Evolutionary conservation across 2,797 vertebrate genomes (phyloP).

Genomic region (Crypturellus tataupa): DNA sequence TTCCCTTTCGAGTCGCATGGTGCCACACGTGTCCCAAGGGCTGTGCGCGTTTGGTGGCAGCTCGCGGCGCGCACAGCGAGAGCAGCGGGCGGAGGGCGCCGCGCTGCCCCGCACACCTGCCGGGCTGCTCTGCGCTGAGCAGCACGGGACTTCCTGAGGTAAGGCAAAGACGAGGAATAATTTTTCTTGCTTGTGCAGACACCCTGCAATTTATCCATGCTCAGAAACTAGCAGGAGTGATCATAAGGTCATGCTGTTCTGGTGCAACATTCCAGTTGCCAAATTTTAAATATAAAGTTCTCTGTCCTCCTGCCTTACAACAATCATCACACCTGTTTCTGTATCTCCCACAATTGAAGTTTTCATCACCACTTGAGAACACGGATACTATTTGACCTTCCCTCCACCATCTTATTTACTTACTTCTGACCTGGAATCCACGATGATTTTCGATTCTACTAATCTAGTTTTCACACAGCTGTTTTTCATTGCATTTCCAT

Average conservation of each 20-base stretch:
- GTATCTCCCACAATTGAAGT: conserved; percentile 72
- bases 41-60: background rate
- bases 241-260: background rate
- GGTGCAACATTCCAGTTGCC: background rate
- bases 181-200: background rate
- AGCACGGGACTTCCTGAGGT: background rate
- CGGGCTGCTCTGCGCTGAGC: background rate
- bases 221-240: background rate
- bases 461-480: conserved; percentile 83
- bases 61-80: background rate
- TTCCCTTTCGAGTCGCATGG: background rate
- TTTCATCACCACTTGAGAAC: conserved; percentile 79
- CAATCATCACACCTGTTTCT: conserved; percentile 79
- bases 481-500: conserved; percentile 89
- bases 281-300: background rate
- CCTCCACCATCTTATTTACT: conserved; percentile 65
- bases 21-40: background rate
- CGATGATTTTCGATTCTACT: conserved; percentile 66
- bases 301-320: background rate
- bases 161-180: background rate
- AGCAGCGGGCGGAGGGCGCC: background rate
- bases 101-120: background rate
- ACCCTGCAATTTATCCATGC: background rate
- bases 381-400: conserved; percentile 57
- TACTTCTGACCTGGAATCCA: conserved; percentile 72